Base-by-base conservation (phyloP, 30 jellyfish, hydroid and myxozoan genomes). In the Rhopilema esculentum region DNA sequence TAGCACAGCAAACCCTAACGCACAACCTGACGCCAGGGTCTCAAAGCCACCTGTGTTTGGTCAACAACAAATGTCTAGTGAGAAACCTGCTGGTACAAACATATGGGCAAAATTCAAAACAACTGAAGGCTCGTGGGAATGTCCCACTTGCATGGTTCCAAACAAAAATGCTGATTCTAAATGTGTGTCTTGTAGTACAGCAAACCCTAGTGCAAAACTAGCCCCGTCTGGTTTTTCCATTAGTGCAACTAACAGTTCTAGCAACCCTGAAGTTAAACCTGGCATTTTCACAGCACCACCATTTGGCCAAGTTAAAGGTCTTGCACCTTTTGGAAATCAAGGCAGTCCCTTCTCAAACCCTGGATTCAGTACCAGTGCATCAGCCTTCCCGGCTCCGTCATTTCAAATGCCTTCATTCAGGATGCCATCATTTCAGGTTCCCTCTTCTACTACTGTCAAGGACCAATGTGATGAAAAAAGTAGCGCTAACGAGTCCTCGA, bases 1-100 rank as follows among this genome's bases (percentile, higher is more conserved):
- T 49, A 32, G 33, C 19, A 69, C 92, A 6, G 79, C 62, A 19
- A 69, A 71, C 8, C 92, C 92, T 9, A 18, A 21, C 17, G 73
- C 57, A 40, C 6, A 40, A 12, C 12, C 57, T 12, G 57, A 40
- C 6, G 1, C 89, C 31, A 80, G 15, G 62, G 68, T 61, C 9
- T 29, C 90, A 0, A 57, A 62, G 16, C 28, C 21, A 62, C 25
- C 40, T 30, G 82, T 16, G 9, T n/a, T 31, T 20, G 27, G 66
- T 24, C 61, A 33, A 40, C 57, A 40, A 12, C 57, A n/a, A n/a
- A n/a, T n/a, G n/a, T n/a, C n/a, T n/a, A n/a, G n/a, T n/a, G n/a
- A n/a, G n/a, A n/a, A n/a, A n/a, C n/a, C n/a, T n/a, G n/a, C n/a
- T n/a, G n/a, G n/a, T n/a, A n/a, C 69, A 32, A 52, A 74, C 4